Base-by-base conservation (phyloP, 2,888 invertebrate genomes). In the Spilosoma lubricipeda region DNA sequence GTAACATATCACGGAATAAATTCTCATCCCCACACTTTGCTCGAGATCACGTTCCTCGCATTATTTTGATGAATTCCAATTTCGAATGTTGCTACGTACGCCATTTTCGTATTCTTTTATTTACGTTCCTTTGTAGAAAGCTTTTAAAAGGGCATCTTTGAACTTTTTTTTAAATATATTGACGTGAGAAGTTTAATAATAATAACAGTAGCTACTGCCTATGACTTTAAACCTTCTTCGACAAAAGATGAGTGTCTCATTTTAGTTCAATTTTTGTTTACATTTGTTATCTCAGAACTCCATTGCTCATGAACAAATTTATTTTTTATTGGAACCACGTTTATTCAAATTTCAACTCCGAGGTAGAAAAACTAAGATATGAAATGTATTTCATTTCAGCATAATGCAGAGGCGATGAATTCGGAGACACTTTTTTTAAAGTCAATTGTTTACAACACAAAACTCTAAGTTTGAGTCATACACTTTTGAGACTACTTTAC, bases 41-140 rank as follows among this genome's bases (percentile, higher is more conserved):
- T 80, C 87, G 88, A 89, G 88, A 93, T 94, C 95, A 95, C 95
- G 95, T 94, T 93, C 92, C 89, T 83, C 87, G 86, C 93, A 92
- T 94, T 94, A 93, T 92, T 93, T 91, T 93, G 93, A 94, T 90
- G 89, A 89, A 92, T 92, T 90, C 89, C 88, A 89, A 88, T 87
- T 89, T 87, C 84, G 88, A 90, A 89, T 87, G 83, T 63, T 63
- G 63, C 30, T 85, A 85, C 78, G 83, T 85, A 80, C 79, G 72
- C 81, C 83, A 82, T 87, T 86, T 88, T 87, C 79, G 80, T 87
- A 86, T 83, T 83, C 82, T 83, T 85, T 87, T 82, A 83, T 78
- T 79, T 75, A 78, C 70, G 71, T 75, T 78, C 77, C 81, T 82
- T 83, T 82, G 79, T 85, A 67, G 72, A 70, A 76, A 77, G 77